Conservation (phyloP, 2,113 vertebrate genomes). For the Lophura nycthemera region DNA sequence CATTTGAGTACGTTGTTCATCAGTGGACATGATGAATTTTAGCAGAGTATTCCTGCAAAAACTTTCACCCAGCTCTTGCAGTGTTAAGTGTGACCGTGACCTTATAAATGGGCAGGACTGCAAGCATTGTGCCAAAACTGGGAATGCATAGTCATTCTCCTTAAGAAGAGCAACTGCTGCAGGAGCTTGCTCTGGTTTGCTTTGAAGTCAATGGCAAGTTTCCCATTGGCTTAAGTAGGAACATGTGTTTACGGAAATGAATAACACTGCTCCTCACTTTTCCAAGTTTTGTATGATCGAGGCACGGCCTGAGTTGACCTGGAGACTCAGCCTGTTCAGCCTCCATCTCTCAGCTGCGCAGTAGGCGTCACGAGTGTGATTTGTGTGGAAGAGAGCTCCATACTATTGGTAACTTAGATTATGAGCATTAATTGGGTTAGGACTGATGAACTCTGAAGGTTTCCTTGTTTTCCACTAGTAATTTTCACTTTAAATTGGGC, state of each 20-base stretch:
- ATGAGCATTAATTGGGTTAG: neutral
- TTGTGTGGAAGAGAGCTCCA: neutral
- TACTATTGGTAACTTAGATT: neutral
- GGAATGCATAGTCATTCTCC: neutral
- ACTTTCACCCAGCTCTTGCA: neutral
- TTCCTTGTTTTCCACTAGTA: neutral
- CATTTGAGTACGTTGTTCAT: neutral
- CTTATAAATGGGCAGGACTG: neutral
- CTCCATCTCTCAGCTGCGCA: neutral
- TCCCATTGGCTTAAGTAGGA: conserved; percentile 48
- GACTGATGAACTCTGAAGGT: neutral
- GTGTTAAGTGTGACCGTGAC: neutral
- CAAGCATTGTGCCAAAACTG: neutral
- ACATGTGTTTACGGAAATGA: conserved; percentile 52
- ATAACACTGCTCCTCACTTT: neutral
- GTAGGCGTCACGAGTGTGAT: neutral
- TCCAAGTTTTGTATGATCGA: neutral
- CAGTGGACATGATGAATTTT: neutral
- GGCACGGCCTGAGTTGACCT: conserved; percentile 52
- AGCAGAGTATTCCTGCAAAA: neutral
- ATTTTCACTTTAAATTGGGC: conserved; percentile 8
- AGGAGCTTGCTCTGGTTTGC: neutral
- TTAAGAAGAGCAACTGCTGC: neutral
- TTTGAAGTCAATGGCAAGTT: conserved; percentile 56
- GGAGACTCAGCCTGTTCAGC: neutral